phyloP scores from a whole-genome alignment of 2,113 vertebrate genomes.

The Rhodinocichla rosea region DNA sequence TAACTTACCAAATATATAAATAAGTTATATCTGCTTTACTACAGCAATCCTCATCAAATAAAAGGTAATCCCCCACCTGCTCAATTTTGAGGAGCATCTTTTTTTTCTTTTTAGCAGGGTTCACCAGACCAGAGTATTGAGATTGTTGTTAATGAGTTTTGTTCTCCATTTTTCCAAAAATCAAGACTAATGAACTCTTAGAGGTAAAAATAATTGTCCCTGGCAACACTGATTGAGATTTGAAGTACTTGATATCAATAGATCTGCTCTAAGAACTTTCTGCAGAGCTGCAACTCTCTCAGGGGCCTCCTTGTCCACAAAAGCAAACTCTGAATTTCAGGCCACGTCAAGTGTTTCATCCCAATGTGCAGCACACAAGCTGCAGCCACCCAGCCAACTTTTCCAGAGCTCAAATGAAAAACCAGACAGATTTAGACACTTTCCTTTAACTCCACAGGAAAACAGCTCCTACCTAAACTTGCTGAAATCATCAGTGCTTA shows the following conservation, averaged over 20 bases:
- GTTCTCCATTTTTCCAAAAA: neutral
- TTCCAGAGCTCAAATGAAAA: neutral
- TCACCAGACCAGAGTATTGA: neutral
- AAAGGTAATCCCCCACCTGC: neutral
- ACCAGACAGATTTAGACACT: neutral
- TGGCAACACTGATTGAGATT: neutral
- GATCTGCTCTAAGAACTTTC: neutral
- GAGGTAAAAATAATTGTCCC: neutral
- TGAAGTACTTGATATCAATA: neutral
- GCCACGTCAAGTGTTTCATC: rapidly evolving
- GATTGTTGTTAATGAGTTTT: neutral
- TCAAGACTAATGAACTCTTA: neutral
- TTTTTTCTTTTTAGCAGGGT: neutral
- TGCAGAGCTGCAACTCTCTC: neutral
- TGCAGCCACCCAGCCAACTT: neutral
- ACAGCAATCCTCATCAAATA: neutral
- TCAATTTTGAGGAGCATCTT: rapidly evolving
- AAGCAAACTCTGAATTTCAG: neutral
- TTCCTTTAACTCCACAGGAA: neutral
- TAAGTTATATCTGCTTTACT: neutral
- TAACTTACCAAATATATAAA: neutral
- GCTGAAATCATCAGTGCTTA: neutral
- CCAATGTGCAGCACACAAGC: rapidly evolving
- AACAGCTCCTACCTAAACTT: neutral
- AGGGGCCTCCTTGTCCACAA: neutral